Base-by-base conservation (phyloP, 1,140 invertebrate genomes). In the Campoletis sonorensis region DNA sequence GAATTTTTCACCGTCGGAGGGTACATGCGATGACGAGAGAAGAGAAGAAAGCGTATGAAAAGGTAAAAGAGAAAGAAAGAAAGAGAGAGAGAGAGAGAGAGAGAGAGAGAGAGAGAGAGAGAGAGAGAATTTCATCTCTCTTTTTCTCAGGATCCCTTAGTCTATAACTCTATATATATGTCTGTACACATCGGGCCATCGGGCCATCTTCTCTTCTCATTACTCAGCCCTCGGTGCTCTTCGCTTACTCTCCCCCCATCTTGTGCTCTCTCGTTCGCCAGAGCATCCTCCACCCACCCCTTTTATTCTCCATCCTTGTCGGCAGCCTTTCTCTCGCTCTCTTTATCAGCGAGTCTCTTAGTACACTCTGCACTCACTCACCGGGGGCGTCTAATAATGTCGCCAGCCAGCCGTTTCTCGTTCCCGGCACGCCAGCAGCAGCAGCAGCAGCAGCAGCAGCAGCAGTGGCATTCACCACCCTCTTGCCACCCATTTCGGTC, bases 381-480 rank as follows among this genome's bases (percentile, higher is more conserved):
- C 88, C 85, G 88, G 89, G 89, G 90, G 91, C 91, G 91, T 91
- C 91, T 92, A 92, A 92, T 92, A 92, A 92, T 92, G 91, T 92
- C 91, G 89, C 90, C 91, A 91, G 88, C 87, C 89, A 91, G 90
- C 89, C 91, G 89, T 90, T 91, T 87, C 86, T 84, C 87, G 86
- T 88, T 88, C 81, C 87, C 87, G 86, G 73, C 85, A 84, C 78
- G 79, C 85, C 79, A 77, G 81, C 85, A 84, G 76, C 76, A 76
- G 85, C 51, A 54, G 51, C 49, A 51, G 49, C 49, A 51, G 49
- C 30, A 33, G 30, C 40, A 45, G 40, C 40, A 45, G 40, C 78
- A 73, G 70, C 67, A 33, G 67, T 45, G n/a, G 68, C 79, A 80
- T 70, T 75, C 82, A 84, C 82, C 82, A 82, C 84, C 83, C 85